phyloP scores from a whole-genome alignment of 2,113 vertebrate genomes.

The Urocitellus parryii region DNA sequence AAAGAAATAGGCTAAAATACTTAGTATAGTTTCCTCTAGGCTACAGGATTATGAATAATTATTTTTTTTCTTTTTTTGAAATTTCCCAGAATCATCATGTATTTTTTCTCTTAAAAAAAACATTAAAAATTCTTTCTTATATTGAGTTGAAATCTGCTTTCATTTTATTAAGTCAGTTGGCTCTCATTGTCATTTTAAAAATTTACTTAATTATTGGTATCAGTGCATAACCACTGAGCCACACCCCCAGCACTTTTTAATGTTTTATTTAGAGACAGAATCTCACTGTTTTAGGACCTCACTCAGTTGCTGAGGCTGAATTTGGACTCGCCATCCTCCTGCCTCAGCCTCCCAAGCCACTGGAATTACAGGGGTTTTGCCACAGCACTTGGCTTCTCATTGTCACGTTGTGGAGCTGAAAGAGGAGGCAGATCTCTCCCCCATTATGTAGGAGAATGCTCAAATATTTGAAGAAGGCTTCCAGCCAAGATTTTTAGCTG shows the following conservation, averaged over 20 bases:
- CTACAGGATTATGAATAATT: slow-evolving; percentile 2
- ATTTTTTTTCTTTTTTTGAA: neutral
- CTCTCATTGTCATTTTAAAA: neutral
- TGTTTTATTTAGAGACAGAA: no score
- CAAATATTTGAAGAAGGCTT: neutral
- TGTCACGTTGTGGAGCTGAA: neutral
- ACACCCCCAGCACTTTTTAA: no score
- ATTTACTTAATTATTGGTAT: no score
- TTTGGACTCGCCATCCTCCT: no score
- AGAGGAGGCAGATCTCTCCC: neutral
- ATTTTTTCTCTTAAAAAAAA: slow-evolving; percentile 8
- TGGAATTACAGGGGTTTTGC: no score
- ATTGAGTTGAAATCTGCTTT: slow-evolving; percentile 2
- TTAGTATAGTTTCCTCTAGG: neutral
- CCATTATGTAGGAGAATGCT: neutral
- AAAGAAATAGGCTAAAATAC: slow-evolving; percentile 32
- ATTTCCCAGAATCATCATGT: neutral
- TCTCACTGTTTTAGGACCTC: no score
- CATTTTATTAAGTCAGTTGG: neutral
- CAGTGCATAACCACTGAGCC: no score
- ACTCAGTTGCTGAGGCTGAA: no score
- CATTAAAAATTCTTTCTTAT: slow-evolving; percentile 10
- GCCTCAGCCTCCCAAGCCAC: no score
- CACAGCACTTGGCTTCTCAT: neutral
- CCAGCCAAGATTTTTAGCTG: neutral